Evolutionary conservation across 1,140 invertebrate species (phyloP), one percentile per base, ranked within the genome.

Genomic region (Caenorhabditis briggsae): DNA sequence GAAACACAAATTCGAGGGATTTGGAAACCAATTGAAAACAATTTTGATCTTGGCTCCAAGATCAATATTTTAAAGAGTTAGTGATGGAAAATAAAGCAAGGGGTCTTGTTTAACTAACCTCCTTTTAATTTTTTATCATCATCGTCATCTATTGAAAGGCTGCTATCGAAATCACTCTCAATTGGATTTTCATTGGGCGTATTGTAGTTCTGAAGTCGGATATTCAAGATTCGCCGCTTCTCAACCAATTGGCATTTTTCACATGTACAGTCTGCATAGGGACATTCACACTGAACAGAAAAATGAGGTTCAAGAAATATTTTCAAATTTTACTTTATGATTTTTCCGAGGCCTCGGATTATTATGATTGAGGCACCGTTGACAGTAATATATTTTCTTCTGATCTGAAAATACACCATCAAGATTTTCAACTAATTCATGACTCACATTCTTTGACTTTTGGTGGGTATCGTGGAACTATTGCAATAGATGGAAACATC

Each of bases 321-420:
- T n/a, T 8, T 8, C 16, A 65, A 23, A 11, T 46, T 25, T 50
- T 48, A 85, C 65, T 86, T 90, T 90, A 83, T 90, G 90, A 65
- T 90, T 90, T 78, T 90, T 90, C 5, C 90, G 83, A n/a, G 89
- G 90, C 25, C 85, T 89, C 8, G 84, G 64, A 33, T 50, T 64
- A 9, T 87, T 86, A 84, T 90, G 90, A 82, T 90, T 90, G 25
- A 90, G 85, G 84, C 90, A 90, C 50, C 90, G 16, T 83, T 90
- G 90, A 83, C 90, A 90, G 70, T 88, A 90, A 84, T 90, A 90
- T 14, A 90, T 88, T 25, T 90, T 88, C 89, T 90, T 90, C 50
- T 50, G 70, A 78, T 78, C 70, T 78, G 46, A 78, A 78, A 70
- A 2, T 16, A 5, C 6, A 18, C 18, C 1, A 46, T 20, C 5